Evolutionary conservation across 2,113 vertebrate genomes (phyloP).

Genomic region (Nothobranchius furzeri): DNA sequence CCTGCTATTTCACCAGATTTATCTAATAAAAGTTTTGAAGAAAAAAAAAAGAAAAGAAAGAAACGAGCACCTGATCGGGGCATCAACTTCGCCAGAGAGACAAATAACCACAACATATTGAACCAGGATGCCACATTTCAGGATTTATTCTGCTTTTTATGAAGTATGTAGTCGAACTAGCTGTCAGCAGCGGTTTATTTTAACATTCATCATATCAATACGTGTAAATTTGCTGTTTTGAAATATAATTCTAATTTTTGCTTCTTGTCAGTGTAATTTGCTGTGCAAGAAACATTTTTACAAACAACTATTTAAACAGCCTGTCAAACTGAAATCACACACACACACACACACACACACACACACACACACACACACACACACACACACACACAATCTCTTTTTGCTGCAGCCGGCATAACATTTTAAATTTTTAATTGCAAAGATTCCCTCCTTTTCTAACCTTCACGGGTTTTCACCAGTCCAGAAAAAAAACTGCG

Average conservation of each 20-base stretch:
- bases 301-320: not conserved
- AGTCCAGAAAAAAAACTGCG: conserved; percentile 23
- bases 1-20: not conserved
- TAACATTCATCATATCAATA: not conserved
- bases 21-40: not conserved
- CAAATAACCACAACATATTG: not conserved
- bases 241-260: not conserved
- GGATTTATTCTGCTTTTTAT: not conserved
- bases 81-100: not conserved
- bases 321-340: too few relatives aligned
- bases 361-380: too few relatives aligned
- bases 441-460: conserved; percentile 31
- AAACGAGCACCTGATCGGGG: not conserved
- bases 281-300: too few relatives aligned
- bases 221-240: not conserved
- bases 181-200: conserved; percentile 15
- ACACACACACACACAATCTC: too few relatives aligned
- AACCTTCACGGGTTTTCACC: conserved; percentile 24
- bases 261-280: not conserved
- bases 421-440: conserved; percentile 20
- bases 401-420: not conserved
- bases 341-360: too few relatives aligned
- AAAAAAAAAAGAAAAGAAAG: not conserved
- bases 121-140: not conserved
- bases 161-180: not conserved